phyloP scores from a whole-genome alignment of 2,888 invertebrate species.

The Peribatodes rhomboidaria region DNA sequence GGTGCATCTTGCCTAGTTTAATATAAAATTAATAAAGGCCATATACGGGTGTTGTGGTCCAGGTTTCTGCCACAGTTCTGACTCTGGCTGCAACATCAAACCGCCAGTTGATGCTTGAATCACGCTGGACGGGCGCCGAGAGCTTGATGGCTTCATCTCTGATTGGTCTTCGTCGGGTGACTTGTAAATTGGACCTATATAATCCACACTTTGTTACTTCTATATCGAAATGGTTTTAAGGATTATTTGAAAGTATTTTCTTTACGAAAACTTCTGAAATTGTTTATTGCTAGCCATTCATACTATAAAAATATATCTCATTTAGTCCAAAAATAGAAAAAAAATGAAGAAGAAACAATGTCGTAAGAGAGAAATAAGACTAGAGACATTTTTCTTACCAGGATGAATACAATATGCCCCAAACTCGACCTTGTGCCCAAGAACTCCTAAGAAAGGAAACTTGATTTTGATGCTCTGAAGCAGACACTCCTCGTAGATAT shows the following conservation, averaged over 20 bases:
- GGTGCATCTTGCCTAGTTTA: no score
- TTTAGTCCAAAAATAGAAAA: no score
- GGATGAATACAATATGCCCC: slow-evolving; percentile 85
- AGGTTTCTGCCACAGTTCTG: slow-evolving; percentile 40
- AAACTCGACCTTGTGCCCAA: slow-evolving; percentile 87
- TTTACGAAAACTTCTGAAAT: no score
- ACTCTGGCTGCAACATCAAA: slow-evolving; percentile 59
- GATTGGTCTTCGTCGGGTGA: slow-evolving; percentile 45
- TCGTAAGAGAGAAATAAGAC: neutral
- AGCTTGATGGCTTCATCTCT: slow-evolving; percentile 50
- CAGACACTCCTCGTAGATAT: slow-evolving; percentile 85
- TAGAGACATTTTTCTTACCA: slow-evolving; percentile 59
- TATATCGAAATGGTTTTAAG: no score
- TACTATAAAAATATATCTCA: no score
- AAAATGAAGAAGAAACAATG: neutral
- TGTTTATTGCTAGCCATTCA: no score
- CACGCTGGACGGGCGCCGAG: slow-evolving; percentile 71
- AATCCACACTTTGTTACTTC: no score
- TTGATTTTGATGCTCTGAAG: slow-evolving; percentile 85
- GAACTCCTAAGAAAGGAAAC: slow-evolving; percentile 85
- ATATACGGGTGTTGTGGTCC: slow-evolving; percentile 54
- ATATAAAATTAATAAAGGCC: no score
- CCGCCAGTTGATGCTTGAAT: slow-evolving; percentile 70
- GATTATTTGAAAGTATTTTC: no score
- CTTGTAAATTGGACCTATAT: slow-evolving; percentile 73